Conservation (phyloP, 1,140 invertebrate species). For the Lamellibrachia luymesi region DNA sequence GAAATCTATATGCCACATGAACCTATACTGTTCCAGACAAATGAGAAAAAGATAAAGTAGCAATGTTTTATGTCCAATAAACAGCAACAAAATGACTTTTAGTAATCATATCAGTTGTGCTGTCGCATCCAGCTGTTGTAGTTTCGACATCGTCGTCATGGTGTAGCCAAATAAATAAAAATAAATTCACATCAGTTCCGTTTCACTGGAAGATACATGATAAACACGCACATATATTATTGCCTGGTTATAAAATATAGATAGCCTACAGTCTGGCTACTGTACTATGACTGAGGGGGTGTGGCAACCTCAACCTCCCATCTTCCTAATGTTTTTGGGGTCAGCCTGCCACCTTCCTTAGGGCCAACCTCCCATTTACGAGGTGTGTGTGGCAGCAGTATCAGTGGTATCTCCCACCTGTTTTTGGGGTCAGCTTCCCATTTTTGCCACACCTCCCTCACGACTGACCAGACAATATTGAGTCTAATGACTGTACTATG, state of each 20-base stretch:
- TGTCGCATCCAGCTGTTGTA: not conserved
- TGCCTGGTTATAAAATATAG: not conserved
- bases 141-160: not conserved
- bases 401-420: no score
- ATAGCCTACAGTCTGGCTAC: no score
- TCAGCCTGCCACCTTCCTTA: no score
- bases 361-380: no score
- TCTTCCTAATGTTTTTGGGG: no score
- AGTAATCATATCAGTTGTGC: not conserved
- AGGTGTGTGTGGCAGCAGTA: no score
- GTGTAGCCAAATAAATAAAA: not conserved
- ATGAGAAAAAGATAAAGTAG: not conserved
- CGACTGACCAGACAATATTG: no score
- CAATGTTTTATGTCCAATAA: not conserved
- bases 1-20: not conserved
- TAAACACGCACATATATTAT: not conserved
- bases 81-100: not conserved
- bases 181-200: not conserved
- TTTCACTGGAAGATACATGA: not conserved
- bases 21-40: not conserved
- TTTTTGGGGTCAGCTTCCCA: no score
- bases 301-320: no score
- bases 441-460: no score
- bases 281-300: no score
- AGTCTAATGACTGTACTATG: no score